phyloP scores from a whole-genome alignment of 23 tunicate species.

The Ascidia mentula region DNA sequence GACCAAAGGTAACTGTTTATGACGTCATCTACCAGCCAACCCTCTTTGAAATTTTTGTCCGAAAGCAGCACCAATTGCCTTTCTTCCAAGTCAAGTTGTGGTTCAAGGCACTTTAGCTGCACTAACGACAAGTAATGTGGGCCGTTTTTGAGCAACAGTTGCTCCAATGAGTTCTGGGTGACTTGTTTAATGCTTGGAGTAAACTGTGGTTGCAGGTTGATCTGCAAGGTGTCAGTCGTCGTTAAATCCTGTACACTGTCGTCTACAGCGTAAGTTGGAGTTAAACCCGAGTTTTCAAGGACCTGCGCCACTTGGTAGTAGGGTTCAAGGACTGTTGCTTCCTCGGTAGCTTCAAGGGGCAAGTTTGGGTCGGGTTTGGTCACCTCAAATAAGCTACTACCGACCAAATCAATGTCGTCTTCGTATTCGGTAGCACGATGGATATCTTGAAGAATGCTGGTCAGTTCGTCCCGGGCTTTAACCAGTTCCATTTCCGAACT shows the following conservation, averaged over 20 bases:
- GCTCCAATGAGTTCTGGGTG: neutral
- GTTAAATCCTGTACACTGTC: neutral
- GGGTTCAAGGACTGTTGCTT: neutral
- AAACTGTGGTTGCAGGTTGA: neutral
- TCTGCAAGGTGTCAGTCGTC: neutral
- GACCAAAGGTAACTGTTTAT: constrained; percentile 29
- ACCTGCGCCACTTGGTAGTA: neutral
- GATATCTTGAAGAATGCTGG: neutral
- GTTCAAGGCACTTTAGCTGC: constrained; percentile 28
- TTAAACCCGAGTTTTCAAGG: neutral
- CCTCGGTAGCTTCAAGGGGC: neutral
- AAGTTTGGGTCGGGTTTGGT: neutral
- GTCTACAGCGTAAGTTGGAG: neutral
- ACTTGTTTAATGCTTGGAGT: neutral
- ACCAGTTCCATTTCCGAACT: neutral
- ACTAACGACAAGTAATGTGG: constrained; percentile 20
- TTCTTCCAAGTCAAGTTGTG: neutral
- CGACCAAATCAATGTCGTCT: neutral
- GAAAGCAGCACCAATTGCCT: neutral
- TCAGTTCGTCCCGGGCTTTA: neutral
- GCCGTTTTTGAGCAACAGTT: constrained; percentile 17
- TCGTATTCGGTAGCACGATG: neutral
- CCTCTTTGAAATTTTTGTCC: constrained; percentile 12
- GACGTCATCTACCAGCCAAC: constrained; percentile 34
- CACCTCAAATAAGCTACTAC: neutral